Percentiles rank a stretch among this genome's conserved stretches.
Conservation (phyloP, 2,113 vertebrate genomes). For the Chaetodon trifascialis region DNA sequence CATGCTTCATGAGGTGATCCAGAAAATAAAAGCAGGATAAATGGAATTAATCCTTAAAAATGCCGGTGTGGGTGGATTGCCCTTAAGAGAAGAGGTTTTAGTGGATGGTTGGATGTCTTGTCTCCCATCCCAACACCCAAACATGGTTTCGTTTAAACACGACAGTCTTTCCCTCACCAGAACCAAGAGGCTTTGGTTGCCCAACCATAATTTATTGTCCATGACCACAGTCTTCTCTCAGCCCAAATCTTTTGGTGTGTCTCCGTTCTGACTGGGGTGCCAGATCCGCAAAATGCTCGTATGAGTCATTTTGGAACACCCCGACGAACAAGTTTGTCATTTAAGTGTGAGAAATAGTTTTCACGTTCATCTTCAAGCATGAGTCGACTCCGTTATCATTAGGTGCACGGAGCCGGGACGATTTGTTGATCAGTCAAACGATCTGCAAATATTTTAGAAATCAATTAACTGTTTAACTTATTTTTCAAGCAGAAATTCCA, state of each 20-base stretch:
- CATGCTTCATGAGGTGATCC: background rate
- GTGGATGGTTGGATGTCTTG: background rate
- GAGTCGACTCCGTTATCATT: background rate
- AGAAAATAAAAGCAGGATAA: background rate
- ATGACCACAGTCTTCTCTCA: background rate
- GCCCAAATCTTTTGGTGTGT: conserved; percentile 1
- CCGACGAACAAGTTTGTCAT: background rate
- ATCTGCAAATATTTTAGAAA: background rate
- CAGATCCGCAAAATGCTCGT: conserved; percentile 11
- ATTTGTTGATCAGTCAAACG: background rate
- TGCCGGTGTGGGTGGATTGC: background rate
- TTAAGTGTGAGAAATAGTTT: background rate
- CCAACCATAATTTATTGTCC: background rate
- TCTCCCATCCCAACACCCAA: background rate
- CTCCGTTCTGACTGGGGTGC: background rate
- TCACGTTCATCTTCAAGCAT: background rate
- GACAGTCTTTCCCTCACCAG: background rate
- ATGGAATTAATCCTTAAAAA: background rate
- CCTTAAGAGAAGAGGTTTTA: background rate
- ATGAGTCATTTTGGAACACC: background rate
- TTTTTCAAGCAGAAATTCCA: background rate
- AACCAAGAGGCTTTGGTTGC: conserved; percentile 8
- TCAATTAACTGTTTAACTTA: background rate
- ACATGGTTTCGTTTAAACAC: conserved; percentile 12
- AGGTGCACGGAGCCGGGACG: background rate